These are phyloP conservation scores for Proteles cristata DNA, from an alignment of 2,113 vertebrate genomes.

Conservation along the genomic window DNA sequence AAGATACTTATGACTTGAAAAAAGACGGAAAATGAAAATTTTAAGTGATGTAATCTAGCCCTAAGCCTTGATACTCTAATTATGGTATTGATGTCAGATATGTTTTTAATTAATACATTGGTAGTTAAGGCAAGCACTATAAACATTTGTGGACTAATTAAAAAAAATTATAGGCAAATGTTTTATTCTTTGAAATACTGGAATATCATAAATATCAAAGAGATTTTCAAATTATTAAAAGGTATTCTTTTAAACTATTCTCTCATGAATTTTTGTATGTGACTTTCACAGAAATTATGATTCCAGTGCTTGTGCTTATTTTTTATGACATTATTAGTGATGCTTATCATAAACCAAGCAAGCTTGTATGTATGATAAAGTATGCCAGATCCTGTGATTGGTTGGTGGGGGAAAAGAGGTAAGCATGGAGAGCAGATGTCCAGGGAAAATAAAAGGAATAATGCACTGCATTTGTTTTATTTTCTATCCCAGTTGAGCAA, in stretches of 20 bases:
- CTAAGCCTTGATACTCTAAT: not conserved
- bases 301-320: slow-evolving; percentile 21
- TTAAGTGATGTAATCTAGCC: slow-evolving; percentile 2
- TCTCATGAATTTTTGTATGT: slow-evolving; percentile 20
- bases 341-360: slow-evolving; percentile 6
- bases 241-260: not conserved
- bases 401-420: not conserved
- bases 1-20: slow-evolving; percentile 21
- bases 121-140: not conserved
- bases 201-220: not conserved
- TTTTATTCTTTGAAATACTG: slow-evolving; percentile 34
- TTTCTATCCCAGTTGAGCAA: not conserved
- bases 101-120: not conserved
- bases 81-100: not conserved
- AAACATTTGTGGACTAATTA: not conserved
- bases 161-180: slow-evolving; percentile 30
- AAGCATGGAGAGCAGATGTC: not conserved
- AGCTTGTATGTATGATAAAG: not conserved
- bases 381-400: not conserved
- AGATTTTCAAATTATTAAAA: slow-evolving; percentile 31
- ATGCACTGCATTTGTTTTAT: not conserved
- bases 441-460: not conserved
- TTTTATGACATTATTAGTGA: slow-evolving; percentile 2
- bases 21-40: slow-evolving; percentile 25
- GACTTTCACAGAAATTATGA: slow-evolving; percentile 21